Conservation (phyloP, 2,113 vertebrate species). For the Octodon degus region DNA sequence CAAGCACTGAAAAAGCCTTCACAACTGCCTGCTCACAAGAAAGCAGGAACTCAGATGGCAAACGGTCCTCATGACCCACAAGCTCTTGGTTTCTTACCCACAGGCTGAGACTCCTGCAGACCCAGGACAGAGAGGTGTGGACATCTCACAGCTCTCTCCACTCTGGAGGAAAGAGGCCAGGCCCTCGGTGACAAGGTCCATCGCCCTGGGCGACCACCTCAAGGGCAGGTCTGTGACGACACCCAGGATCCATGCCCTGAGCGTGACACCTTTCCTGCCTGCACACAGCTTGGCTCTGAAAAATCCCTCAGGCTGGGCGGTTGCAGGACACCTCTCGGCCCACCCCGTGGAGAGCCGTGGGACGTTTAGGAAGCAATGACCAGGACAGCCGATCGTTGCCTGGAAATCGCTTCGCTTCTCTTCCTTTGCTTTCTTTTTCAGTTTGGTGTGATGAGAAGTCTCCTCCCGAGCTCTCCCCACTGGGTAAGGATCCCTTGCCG, state of each 20-base stretch:
- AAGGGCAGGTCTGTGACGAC: neutral
- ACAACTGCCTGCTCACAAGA: neutral
- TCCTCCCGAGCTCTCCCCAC: neutral
- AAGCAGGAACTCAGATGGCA: neutral
- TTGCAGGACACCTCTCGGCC: neutral
- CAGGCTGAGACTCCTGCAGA: neutral
- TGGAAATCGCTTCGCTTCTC: neutral
- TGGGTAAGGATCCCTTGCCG: neutral
- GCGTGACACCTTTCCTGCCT: neutral
- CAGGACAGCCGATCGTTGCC: neutral
- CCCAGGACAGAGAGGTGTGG: too few relatives aligned
- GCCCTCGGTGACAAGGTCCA: neutral
- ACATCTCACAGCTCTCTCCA: neutral
- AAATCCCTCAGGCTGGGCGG: neutral
- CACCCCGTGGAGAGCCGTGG: neutral
- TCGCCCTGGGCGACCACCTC: neutral
- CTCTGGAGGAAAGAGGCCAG: neutral
- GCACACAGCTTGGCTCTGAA: neutral
- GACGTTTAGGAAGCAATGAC: neutral
- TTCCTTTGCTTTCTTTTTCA: neutral
- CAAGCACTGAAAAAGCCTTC: neutral
- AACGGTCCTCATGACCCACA: neutral
- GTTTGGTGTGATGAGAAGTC: neutral
- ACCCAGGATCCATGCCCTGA: neutral
- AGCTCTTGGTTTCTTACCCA: neutral